A percentile compares a stretch with the other conserved stretches of the same genome.
Evolutionary conservation across 2,113 vertebrate species (phyloP).

Genomic region (Etheostoma spectabile): DNA sequence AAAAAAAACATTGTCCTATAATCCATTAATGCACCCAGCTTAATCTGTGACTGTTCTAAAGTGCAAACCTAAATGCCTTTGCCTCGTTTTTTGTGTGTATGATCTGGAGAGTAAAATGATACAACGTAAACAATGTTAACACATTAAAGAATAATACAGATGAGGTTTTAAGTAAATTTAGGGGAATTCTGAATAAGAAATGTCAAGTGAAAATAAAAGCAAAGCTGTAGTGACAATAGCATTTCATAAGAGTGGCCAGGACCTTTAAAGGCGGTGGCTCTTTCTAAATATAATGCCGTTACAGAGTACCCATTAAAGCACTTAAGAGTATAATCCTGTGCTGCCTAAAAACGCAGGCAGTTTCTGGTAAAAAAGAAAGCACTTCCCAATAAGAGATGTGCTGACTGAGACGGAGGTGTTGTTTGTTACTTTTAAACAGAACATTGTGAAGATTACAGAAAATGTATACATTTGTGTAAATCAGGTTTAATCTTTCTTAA

Average conservation of each 20-base stretch:
- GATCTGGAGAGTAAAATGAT: slow-evolving; percentile 50
- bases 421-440: slow-evolving; percentile 60
- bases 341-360: slow-evolving; percentile 60
- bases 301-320: slow-evolving; percentile 74
- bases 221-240: slow-evolving; percentile 39
- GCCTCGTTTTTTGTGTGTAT: slow-evolving; percentile 42
- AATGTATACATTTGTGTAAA: slow-evolving; percentile 66
- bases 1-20: slow-evolving; percentile 71
- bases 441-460: slow-evolving; percentile 65
- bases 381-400: slow-evolving; percentile 7
- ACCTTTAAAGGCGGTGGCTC: slow-evolving; percentile 18
- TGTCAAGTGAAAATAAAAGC: slow-evolving; percentile 7
- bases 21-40: slow-evolving; percentile 83
- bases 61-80: slow-evolving; percentile 74
- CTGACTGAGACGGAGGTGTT: slow-evolving; percentile 46
- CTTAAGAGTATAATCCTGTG: slow-evolving; percentile 73
- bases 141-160: slow-evolving; percentile 37
- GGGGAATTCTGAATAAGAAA: not conserved
- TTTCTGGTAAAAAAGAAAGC: slow-evolving; percentile 23
- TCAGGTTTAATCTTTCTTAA: slow-evolving; percentile 72
- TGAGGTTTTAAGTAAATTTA: slow-evolving; percentile 25
- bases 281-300: slow-evolving; percentile 62
- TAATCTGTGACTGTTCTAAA: slow-evolving; percentile 79
- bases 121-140: slow-evolving; percentile 36
- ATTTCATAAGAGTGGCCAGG: slow-evolving; percentile 23